Evolutionary conservation across 2,797 vertebrate genomes (phyloP).

Genomic region (Bovichtus variegatus): DNA sequence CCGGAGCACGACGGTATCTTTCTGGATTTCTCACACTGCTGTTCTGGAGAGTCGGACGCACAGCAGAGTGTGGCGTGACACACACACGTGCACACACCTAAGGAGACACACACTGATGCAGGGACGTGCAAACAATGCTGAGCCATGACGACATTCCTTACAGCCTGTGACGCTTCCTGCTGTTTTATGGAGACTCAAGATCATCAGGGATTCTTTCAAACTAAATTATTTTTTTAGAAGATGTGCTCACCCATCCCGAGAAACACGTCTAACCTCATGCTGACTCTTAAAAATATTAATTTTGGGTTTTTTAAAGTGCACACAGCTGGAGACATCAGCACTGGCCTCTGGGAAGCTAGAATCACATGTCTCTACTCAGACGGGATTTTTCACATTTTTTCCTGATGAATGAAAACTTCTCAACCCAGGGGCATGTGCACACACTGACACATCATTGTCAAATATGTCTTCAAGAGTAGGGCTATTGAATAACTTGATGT

Average conservation of each 20-base stretch:
- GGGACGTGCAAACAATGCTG: conserved; percentile 12
- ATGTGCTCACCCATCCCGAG: conserved; percentile 11
- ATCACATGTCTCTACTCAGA: neutral
- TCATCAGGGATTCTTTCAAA: conserved; percentile 53
- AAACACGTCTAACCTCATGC: conserved; percentile 8
- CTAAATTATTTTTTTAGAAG: conserved; percentile 46
- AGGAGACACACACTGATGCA: neutral
- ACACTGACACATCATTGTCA: neutral
- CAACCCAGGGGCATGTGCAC: neutral
- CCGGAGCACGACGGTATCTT: conserved; percentile 91
- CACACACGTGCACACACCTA: neutral
- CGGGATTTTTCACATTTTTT: neutral
- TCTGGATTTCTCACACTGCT: conserved; percentile 87
- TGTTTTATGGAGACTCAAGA: conserved; percentile 25
- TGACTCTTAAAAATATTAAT: neutral
- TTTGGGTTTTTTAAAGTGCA: neutral
- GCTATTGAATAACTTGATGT: conserved; percentile 7
- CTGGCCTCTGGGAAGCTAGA: neutral
- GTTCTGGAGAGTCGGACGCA: conserved; percentile 76
- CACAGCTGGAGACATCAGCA: conserved; percentile 1
- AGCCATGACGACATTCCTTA: conserved; percentile 43
- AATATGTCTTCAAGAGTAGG: neutral
- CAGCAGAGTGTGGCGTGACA: conserved; percentile 82
- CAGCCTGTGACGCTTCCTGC: conserved; percentile 7
- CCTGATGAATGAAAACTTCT: neutral